These are phyloP conservation scores for Conchocele bisecta DNA, from an alignment of 2,888 invertebrate genomes.

Conservation along the genomic window DNA sequence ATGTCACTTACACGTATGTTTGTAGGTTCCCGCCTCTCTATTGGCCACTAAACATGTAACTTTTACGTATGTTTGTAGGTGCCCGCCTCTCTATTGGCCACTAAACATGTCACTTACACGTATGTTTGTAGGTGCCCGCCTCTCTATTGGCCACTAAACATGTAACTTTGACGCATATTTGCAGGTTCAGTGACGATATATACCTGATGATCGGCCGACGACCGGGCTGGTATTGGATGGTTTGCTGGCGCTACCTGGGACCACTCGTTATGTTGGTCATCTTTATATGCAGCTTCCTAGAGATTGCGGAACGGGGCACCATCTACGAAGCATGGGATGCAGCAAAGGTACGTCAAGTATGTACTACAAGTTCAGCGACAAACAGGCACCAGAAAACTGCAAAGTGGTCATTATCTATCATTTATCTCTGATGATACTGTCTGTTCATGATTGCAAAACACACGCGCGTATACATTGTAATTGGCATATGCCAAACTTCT, in stretches of 20 bases:
- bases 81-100: no score
- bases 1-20: no score
- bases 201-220: slow-evolving; percentile 67
- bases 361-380: no score
- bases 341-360: slow-evolving; percentile 54
- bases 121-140: no score
- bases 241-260: slow-evolving; percentile 69
- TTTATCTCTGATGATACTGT: no score
- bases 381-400: neutral
- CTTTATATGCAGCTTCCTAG: slow-evolving; percentile 66
- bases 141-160: no score
- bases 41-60: no score
- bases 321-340: slow-evolving; percentile 71
- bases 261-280: slow-evolving; percentile 70
- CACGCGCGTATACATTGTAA: neutral
- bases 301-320: slow-evolving; percentile 64
- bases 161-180: no score
- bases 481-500: neutral
- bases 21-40: no score
- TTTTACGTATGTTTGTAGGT: no score
- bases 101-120: no score
- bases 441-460: no score
- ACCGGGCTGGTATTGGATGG: slow-evolving; percentile 67
- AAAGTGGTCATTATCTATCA: neutral
- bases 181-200: slow-evolving; percentile 70